Evolutionary conservation across 2,113 vertebrate genomes (phyloP).

Genomic region (Corapipo altera): DNA sequence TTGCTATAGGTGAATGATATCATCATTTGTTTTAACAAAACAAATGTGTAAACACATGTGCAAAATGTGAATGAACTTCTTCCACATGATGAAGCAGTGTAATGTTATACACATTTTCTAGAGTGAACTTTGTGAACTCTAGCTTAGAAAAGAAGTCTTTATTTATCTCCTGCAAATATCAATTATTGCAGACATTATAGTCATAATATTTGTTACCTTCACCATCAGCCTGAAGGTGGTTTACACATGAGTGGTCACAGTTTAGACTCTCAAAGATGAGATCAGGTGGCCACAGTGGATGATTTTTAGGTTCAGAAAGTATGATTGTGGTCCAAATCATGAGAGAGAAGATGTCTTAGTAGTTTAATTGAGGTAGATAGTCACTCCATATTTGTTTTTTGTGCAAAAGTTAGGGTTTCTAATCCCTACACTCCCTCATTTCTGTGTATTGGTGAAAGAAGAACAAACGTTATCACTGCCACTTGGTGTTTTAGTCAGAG

Average conservation of each 20-base stretch:
- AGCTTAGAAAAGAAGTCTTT: not conserved
- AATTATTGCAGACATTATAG: not conserved
- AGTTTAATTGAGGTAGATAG: not conserved
- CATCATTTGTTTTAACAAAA: slow-evolving; percentile 13
- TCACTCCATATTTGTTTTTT: not conserved
- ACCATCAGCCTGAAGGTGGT: not conserved
- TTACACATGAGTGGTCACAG: not conserved
- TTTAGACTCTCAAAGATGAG: not conserved
- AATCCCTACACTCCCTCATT: not conserved
- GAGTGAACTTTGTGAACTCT: not conserved
- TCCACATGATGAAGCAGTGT: not conserved
- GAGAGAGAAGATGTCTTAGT: not conserved
- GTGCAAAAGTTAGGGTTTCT: not conserved
- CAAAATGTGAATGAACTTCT: not conserved
- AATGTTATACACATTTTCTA: not conserved
- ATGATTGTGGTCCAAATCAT: not conserved
- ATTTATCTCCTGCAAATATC: not conserved
- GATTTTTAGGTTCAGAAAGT: not conserved
- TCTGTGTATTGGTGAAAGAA: not conserved
- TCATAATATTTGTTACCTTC: not conserved
- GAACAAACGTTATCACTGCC: not conserved
- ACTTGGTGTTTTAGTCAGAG: not conserved
- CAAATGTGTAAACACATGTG: not conserved
- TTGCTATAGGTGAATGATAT: slow-evolving; percentile 1
- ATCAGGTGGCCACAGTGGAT: not conserved